Base-by-base conservation (phyloP, 1,140 invertebrate genomes). In the Tetranychus urticae region DNA sequence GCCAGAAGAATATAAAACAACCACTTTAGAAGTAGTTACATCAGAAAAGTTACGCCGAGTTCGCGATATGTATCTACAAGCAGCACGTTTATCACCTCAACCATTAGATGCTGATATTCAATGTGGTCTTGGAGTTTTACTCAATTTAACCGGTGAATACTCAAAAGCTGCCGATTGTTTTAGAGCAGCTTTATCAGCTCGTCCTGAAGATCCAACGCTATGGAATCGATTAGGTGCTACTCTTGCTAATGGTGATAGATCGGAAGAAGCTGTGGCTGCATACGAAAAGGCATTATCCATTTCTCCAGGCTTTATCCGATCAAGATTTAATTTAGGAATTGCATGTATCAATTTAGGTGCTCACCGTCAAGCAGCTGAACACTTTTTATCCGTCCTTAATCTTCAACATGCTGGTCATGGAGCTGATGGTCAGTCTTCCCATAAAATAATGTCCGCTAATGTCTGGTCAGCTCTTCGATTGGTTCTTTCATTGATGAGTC, bases 181-280 rank as follows among this genome's bases (percentile, higher is more conserved):
- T 71, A 80, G 81, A 69, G 79, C 89, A 46, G 92, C 93, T 1
- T 71, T 97, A 10, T 81, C 83, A 72, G 82, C 84, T 8, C 78
- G 79, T 68, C 85, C 84, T 36, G 77, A 90, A 83, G 89, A 97
- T 81, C 82, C 89, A 7, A 80, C 88, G 70, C 73, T 97, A 45
- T 99, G 94, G 94, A 99, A 98, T 74, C 84, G 89, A 68, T 75
- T 97, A 37, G 94, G 94, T 50, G 94, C 94, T 42, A 93, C 92
- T 36, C 74, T 97, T 65, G 94, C 94, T 23, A 99, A 99, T 75
- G 88, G 90, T 65, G 85, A 86, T 56, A 80, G 81, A 58, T 88
- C 91, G 31, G 90, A 92, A 69, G 89, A 97, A 77, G 92, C 94
- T 23, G 85, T 98, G 31, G 82, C 88, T 66, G 92, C 93, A 0